Conservation (phyloP, 1,140 invertebrate species). For the Diabrotica virgifera region DNA sequence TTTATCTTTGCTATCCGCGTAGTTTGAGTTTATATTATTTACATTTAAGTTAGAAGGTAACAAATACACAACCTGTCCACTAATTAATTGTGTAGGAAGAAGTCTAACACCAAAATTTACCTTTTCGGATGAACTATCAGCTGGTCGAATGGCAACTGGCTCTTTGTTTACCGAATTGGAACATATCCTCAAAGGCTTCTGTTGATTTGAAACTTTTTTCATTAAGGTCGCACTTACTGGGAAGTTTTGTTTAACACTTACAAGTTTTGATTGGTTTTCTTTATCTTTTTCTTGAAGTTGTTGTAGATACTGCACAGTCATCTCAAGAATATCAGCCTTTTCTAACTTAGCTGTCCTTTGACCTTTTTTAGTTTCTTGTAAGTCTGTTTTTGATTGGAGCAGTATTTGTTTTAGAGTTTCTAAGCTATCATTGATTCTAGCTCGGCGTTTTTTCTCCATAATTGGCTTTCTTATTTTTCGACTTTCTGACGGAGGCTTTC, state of each 20-base stretch:
- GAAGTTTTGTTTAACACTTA: neutral
- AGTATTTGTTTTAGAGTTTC: constrained; percentile 61
- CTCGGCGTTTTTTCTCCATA: constrained; percentile 67
- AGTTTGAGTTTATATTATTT: constrained; percentile 11
- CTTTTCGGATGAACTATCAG: constrained; percentile 31
- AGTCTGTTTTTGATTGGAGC: constrained; percentile 52
- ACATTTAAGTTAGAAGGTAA: constrained; percentile 32
- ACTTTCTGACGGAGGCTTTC: constrained; percentile 22
- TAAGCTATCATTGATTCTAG: constrained; percentile 65
- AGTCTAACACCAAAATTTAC: constrained; percentile 35
- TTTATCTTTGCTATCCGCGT: constrained; percentile 24
- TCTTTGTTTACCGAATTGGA: constrained; percentile 4
- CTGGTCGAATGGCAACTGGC: constrained; percentile 25
- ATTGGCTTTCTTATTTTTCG: constrained; percentile 61
- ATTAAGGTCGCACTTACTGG: too few relatives aligned
- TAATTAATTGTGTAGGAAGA: constrained; percentile 39
- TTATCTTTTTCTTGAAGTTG: constrained; percentile 45
- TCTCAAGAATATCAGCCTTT: constrained; percentile 67
- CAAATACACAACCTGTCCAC: constrained; percentile 41
- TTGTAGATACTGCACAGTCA: constrained; percentile 61
- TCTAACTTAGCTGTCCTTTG: constrained; percentile 58
- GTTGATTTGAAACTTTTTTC: constrained; percentile 13
- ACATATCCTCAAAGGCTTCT: constrained; percentile 12
- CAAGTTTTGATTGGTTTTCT: constrained; percentile 11
- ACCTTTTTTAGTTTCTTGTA: constrained; percentile 37